Evolutionary conservation across 1,140 invertebrate genomes (phyloP).

Genomic region (Ostrea edulis): DNA sequence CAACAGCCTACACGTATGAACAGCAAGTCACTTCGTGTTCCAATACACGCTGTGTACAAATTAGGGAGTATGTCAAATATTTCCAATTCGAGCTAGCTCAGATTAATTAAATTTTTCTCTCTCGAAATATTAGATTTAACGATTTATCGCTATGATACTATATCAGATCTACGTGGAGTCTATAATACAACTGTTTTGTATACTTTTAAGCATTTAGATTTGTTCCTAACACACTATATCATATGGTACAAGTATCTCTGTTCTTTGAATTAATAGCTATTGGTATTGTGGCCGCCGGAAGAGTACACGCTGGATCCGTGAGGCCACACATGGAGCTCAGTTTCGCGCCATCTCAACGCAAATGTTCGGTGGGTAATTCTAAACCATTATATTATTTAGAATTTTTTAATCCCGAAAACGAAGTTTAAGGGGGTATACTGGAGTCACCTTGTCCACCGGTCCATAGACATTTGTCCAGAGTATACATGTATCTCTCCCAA

Average conservation of each 20-base stretch:
- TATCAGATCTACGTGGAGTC: no score
- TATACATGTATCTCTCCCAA: neutral
- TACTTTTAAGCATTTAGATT: no score
- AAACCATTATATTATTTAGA: no score
- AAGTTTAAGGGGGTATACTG: no score
- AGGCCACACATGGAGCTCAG: slow-evolving; percentile 99
- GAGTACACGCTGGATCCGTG: slow-evolving; percentile 97
- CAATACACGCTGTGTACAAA: slow-evolving; percentile 99
- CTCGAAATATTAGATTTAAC: no score
- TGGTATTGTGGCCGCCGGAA: slow-evolving; percentile 97
- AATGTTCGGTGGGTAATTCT: slow-evolving; percentile 5
- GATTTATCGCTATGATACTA: no score
- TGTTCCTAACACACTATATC: no score
- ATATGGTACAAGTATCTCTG: no score
- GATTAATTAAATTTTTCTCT: no score
- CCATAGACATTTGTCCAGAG: neutral
- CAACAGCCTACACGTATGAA: slow-evolving; percentile 94
- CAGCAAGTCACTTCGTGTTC: slow-evolving; percentile 96
- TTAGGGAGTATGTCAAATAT: slow-evolving; percentile 87
- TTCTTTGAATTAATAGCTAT: slow-evolving; percentile 83
- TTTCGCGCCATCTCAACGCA: slow-evolving; percentile 87
- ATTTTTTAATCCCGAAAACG: no score
- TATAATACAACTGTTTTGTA: no score
- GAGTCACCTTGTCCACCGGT: no score
- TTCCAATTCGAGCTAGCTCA: neutral